Evolutionary conservation across 2,113 vertebrate genomes (phyloP), one percentile per base, ranked within the genome.

Genomic region (Xiphias gladius): DNA sequence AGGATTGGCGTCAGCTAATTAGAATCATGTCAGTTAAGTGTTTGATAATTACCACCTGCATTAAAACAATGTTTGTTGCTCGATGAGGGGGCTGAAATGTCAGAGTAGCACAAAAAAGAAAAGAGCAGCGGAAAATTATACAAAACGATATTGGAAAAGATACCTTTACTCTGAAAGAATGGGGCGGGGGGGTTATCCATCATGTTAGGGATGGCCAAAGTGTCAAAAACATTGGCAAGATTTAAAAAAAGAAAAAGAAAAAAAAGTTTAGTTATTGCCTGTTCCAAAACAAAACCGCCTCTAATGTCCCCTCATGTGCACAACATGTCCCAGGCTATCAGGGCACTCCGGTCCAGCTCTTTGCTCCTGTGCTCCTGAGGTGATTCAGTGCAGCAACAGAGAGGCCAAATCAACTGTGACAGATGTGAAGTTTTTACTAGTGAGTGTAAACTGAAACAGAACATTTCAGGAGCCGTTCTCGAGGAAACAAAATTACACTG

Each of bases 391-490:
- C 57, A 76, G 73, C 28, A 85, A 58, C 73, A 39, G 4, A 73
- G 58, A 66, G 62, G 67, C 50, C 64, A 79, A 79, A 79, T 43
- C 39, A 76, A 52, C 39, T 28, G 16, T 78, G 52, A 72, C 65
- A 84, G 77, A 78, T 20, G 5, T 66, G 32, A 57, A 22, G 43
- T 75, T 85, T 35, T 52, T 61, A 72, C 76, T 59, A 75, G 37
- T 32, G 24, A 71, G 11, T 55, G 62, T 35, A 69, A 83, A 50
- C 2, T n/a, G 63, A 75, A 62, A 48, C 22, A 24, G 55, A 79
- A 59, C 63, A 69, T 79, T 72, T 83, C 37, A 64, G 39, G 32
- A 69, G 68, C 62, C 54, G 6, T 20, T 20, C 8, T 22, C 1
- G 7, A 52, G 19, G 43, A 39, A 5, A 35, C 32, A 79, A 41